Evolutionary conservation across 2,113 vertebrate species (phyloP).

Genomic region (Oreochromis aureus): DNA sequence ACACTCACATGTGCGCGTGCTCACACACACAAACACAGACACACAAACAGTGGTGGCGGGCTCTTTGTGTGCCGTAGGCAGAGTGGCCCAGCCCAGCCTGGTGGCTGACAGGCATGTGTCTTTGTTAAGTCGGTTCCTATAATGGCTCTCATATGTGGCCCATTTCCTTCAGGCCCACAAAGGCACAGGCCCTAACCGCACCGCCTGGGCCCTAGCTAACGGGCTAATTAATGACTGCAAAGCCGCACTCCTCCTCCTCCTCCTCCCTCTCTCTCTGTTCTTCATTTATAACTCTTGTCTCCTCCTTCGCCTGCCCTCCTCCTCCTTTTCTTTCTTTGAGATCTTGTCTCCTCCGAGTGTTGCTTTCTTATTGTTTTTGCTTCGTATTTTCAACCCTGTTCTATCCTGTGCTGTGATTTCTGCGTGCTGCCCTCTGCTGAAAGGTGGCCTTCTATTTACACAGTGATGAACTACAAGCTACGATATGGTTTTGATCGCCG

Average conservation of each 20-base stretch:
- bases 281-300: conserved; percentile 53
- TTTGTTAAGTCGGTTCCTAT: conserved; percentile 84
- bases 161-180: conserved; percentile 81
- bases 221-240: conserved; percentile 84
- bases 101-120: conserved; percentile 93
- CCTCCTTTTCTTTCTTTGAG: not conserved
- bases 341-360: not conserved
- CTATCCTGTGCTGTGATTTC: not conserved
- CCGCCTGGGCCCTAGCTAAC: conserved; percentile 80
- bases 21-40: not conserved
- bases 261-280: conserved; percentile 43
- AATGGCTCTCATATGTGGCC: conserved; percentile 95
- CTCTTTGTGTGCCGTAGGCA: conserved; percentile 58
- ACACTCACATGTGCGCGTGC: not conserved
- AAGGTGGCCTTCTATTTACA: not conserved
- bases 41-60: conserved; percentile 50
- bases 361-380: conserved; percentile 25
- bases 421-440: not conserved
- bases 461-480: not conserved
- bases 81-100: conserved; percentile 74
- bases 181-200: conserved; percentile 72
- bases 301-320: conserved; percentile 14
- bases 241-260: conserved; percentile 58
- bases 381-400: not conserved
- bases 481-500: not conserved